A percentile compares a stretch with the other conserved stretches of the same genome.
These are phyloP conservation scores for Akabosia matsudoensis DNA, from an alignment of 1,140 invertebrate species.

Conservation along the genomic window DNA sequence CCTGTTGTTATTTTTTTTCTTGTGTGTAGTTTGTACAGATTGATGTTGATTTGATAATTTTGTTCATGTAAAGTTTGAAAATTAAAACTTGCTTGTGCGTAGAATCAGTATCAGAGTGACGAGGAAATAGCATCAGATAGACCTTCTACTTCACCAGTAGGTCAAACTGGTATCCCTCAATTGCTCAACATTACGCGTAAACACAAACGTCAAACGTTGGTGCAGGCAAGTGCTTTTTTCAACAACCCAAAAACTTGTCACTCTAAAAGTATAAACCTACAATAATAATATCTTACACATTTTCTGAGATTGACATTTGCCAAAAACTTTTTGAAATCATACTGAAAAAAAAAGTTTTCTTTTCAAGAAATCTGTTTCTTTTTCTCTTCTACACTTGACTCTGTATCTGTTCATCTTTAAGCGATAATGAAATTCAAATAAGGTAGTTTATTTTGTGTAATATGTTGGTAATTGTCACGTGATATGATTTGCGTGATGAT, in stretches of 20 bases:
- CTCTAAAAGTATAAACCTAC: neutral
- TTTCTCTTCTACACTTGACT: too few relatives aligned
- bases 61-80: neutral
- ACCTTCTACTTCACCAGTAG: conserved; percentile 18
- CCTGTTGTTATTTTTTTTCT: too few relatives aligned
- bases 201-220: conserved; percentile 33
- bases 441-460: neutral
- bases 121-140: conserved; percentile 41
- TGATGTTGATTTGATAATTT: neutral
- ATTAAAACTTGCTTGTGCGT: conserved; percentile 26
- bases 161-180: conserved; percentile 35
- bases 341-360: too few relatives aligned
- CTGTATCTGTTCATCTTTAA: neutral
- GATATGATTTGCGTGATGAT: neutral
- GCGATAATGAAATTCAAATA: neutral
- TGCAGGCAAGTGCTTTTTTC: conserved; percentile 42
- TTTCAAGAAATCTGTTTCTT: too few relatives aligned
- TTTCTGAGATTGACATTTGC: too few relatives aligned
- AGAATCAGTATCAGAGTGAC: conserved; percentile 38
- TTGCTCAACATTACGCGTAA: conserved; percentile 42
- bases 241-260: neutral
- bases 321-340: too few relatives aligned
- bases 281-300: neutral
- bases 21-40: neutral
- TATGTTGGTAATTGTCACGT: neutral